A percentile compares a stretch with the other conserved stretches of the same genome.
Evolutionary conservation across 2,888 invertebrate genomes (phyloP).

Genomic region (Chorisops tibialis): DNA sequence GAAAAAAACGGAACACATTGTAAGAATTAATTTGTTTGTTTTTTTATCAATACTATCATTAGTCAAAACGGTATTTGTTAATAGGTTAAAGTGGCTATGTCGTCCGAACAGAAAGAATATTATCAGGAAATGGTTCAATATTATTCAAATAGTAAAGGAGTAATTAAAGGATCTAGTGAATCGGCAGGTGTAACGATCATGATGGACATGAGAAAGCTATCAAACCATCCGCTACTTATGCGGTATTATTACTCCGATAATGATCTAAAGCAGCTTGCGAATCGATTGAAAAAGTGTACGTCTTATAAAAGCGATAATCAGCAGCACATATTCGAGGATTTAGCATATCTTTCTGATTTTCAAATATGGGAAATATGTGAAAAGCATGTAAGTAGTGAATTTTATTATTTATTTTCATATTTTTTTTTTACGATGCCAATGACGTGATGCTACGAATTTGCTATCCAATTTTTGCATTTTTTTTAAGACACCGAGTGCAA

Average conservation of each 20-base stretch:
- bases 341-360: conserved; percentile 86
- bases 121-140: conserved; percentile 72
- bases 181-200: conserved; percentile 74
- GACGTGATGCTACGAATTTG: background rate
- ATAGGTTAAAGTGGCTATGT: conserved; percentile 63
- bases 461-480: too few species aligned
- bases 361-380: conserved; percentile 79
- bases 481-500: too few species aligned
- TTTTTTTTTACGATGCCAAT: conserved; percentile 14
- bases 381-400: conserved; percentile 53
- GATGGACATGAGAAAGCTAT: conserved; percentile 90
- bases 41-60: too few species aligned
- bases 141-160: conserved; percentile 62
- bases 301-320: conserved; percentile 72
- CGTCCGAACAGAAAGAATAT: conserved; percentile 65
- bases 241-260: conserved; percentile 69
- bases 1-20: conserved; percentile 69
- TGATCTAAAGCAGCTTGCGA: conserved; percentile 64
- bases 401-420: too few species aligned
- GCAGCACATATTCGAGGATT: conserved; percentile 80
- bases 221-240: conserved; percentile 88
- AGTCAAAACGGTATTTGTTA: too few species aligned
- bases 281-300: conserved; percentile 63
- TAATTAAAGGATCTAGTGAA: conserved; percentile 57
- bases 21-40: conserved; percentile 43